Conservation (phyloP, 2,113 vertebrate genomes). For the Strix aluco region DNA sequence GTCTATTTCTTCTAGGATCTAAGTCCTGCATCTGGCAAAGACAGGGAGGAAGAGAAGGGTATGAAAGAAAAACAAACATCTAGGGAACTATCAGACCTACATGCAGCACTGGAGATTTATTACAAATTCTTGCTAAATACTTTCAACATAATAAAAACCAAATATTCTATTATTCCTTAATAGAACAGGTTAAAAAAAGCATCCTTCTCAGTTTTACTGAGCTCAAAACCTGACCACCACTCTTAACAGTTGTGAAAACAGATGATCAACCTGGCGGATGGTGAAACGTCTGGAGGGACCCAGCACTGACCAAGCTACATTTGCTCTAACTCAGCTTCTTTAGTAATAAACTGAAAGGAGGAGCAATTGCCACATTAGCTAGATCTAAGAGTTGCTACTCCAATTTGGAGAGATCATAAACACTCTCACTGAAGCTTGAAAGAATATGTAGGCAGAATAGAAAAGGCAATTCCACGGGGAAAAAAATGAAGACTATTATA, state of each 20-base stretch:
- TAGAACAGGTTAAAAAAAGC: background rate
- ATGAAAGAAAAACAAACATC: background rate
- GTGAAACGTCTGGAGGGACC: background rate
- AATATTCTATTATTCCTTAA: too few species aligned
- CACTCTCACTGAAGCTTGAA: background rate
- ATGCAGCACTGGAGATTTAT: background rate
- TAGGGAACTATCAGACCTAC: background rate
- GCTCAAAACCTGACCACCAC: background rate
- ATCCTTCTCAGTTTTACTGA: background rate
- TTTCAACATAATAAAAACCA: background rate
- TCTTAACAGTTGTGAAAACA: background rate
- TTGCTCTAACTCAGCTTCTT: background rate
- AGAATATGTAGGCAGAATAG: background rate
- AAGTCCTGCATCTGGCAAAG: background rate
- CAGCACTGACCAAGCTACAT: background rate
- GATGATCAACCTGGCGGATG: background rate
- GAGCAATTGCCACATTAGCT: constrained; percentile 13
- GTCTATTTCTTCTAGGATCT: background rate
- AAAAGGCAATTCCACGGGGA: background rate
- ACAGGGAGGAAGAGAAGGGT: background rate
- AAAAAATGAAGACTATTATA: constrained; percentile 8
- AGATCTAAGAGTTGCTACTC: background rate
- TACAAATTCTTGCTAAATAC: background rate
- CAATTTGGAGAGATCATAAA: constrained; percentile 11
- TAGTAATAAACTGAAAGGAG: background rate